These are phyloP conservation scores for Brachionus calyciflorus DNA, from an alignment of 1,140 invertebrate species.

Conservation along the genomic window DNA sequence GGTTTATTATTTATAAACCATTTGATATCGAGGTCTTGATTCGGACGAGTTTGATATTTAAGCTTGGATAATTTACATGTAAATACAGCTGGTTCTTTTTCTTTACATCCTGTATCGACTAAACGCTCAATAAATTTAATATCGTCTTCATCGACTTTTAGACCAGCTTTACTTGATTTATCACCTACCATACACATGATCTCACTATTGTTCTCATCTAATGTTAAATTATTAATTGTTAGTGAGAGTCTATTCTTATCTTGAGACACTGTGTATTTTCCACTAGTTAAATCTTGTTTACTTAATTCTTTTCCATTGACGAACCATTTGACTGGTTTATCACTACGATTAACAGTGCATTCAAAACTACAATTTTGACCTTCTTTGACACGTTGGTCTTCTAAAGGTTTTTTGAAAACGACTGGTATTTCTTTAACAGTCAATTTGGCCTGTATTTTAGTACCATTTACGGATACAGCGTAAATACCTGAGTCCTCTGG, in stretches of 20 bases:
- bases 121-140: slow-evolving; percentile 31
- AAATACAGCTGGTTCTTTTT: slow-evolving; percentile 28
- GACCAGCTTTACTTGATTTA: not conserved
- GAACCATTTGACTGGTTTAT: slow-evolving; percentile 45
- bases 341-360: slow-evolving; percentile 29
- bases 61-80: slow-evolving; percentile 37
- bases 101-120: slow-evolving; percentile 26
- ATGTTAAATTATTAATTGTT: not conserved
- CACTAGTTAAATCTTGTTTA: slow-evolving; percentile 9
- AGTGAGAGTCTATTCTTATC: slow-evolving; percentile 23
- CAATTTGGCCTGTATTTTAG: not conserved
- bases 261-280: slow-evolving; percentile 19
- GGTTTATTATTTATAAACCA: slow-evolving; percentile 39
- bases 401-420: slow-evolving; percentile 3
- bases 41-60: slow-evolving; percentile 19
- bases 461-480: not conserved
- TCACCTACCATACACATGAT: slow-evolving; percentile 38
- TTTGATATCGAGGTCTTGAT: slow-evolving; percentile 35
- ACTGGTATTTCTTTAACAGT: slow-evolving; percentile 29
- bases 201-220: slow-evolving; percentile 20
- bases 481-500: slow-evolving; percentile 30
- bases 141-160: slow-evolving; percentile 38
- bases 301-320: slow-evolving; percentile 29
- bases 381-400: slow-evolving; percentile 26
- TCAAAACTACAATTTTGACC: slow-evolving; percentile 41